phyloP scores from a whole-genome alignment of 2,797 vertebrate genomes.

The Nannoperca obscura region DNA sequence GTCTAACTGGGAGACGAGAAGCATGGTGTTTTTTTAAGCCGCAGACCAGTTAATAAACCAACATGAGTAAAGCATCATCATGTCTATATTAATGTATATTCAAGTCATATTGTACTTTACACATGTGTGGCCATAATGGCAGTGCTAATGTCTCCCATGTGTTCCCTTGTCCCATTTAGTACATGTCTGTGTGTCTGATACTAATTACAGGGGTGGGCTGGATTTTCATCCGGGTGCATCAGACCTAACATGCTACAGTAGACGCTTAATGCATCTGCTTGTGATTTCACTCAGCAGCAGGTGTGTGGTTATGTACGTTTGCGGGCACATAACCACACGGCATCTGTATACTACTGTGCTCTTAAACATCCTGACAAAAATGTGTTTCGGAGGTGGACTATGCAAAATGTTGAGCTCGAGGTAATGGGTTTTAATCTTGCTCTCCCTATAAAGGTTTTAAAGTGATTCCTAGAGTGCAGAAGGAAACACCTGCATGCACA shows the following conservation, averaged over 20 bases:
- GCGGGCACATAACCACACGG: slow-evolving; percentile 37
- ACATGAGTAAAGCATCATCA: slow-evolving; percentile 46
- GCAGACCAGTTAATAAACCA: slow-evolving; percentile 59
- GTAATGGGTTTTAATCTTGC: slow-evolving; percentile 19
- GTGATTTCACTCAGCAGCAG: slow-evolving; percentile 74
- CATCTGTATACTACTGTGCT: slow-evolving; percentile 45
- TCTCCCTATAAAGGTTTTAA: slow-evolving; percentile 40
- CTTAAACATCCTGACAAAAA: slow-evolving; percentile 36
- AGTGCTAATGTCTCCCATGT: slow-evolving; percentile 71
- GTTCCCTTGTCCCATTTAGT: slow-evolving; percentile 55
- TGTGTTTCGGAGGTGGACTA: slow-evolving; percentile 34
- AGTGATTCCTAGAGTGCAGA: slow-evolving; percentile 22
- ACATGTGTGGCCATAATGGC: slow-evolving; percentile 56
- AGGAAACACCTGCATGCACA: slow-evolving; percentile 43
- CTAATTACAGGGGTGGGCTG: slow-evolving; percentile 69
- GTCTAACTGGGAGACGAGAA: slow-evolving; percentile 12
- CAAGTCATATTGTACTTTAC: slow-evolving; percentile 43
- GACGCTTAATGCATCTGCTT: slow-evolving; percentile 69
- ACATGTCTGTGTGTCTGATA: slow-evolving; percentile 66
- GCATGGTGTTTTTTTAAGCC: slow-evolving; percentile 46
- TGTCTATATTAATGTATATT: slow-evolving; percentile 56
- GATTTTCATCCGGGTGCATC: slow-evolving; percentile 68
- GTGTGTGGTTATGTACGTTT: slow-evolving; percentile 61
- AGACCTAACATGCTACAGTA: slow-evolving; percentile 54
- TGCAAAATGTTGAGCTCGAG: slow-evolving; percentile 16